These are phyloP conservation scores for Cottoperca gobio DNA, from an alignment of 2,797 vertebrate genomes.

Conservation along the genomic window DNA sequence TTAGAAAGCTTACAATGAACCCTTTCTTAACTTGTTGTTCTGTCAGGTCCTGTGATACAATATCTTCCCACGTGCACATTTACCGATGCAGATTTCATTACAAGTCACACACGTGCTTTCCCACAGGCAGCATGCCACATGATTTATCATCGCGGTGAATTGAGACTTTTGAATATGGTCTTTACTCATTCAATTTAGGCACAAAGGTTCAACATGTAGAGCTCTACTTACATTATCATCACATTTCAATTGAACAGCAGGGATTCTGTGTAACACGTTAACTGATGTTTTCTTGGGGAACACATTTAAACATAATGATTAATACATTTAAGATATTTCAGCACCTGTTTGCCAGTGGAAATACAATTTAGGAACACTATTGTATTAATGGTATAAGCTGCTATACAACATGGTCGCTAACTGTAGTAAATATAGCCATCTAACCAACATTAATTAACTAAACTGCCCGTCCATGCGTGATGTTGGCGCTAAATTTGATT, in stretches of 20 bases:
- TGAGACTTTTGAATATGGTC: neutral
- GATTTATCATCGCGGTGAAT: neutral
- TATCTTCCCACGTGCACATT: constrained; percentile 13
- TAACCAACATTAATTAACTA: too few relatives aligned
- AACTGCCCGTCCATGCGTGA: neutral
- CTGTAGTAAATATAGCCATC: too few relatives aligned
- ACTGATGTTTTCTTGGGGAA: too few relatives aligned
- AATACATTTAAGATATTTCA: neutral
- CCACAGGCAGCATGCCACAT: neutral
- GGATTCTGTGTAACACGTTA: too few relatives aligned
- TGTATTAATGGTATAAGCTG: neutral
- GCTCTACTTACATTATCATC: too few relatives aligned
- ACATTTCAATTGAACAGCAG: too few relatives aligned
- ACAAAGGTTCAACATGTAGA: neutral
- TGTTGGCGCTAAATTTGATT: constrained; percentile 62
- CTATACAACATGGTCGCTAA: neutral
- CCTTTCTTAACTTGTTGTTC: neutral
- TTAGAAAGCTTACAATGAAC: neutral
- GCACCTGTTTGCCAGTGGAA: neutral
- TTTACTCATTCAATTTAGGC: neutral
- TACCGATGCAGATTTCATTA: constrained; percentile 3
- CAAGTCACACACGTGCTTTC: constrained; percentile 14
- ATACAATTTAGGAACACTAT: neutral
- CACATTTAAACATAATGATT: neutral
- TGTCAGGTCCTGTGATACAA: constrained; percentile 5